Evolutionary conservation across 2,888 invertebrate species (phyloP).

Genomic region (Cantharis flavilabris): DNA sequence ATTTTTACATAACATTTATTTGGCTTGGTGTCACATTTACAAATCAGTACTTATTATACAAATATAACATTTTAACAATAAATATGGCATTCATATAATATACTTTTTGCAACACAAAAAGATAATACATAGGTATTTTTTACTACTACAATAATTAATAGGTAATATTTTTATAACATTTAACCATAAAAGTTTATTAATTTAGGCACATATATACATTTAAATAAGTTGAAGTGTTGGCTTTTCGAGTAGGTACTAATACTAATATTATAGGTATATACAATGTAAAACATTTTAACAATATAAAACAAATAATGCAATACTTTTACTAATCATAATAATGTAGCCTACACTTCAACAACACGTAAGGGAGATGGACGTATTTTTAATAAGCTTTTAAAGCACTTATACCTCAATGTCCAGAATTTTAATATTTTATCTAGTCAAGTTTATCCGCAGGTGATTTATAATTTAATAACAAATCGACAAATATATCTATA

Average conservation of each 20-base stretch:
- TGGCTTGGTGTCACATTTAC: constrained; percentile 56
- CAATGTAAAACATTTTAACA: constrained; percentile 11
- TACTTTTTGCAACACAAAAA: constrained; percentile 29
- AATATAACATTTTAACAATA: constrained; percentile 52
- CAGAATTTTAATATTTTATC: constrained; percentile 4
- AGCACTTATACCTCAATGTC: constrained; percentile 25
- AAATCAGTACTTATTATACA: constrained; percentile 54
- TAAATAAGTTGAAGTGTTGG: constrained; percentile 37
- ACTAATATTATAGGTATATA: constrained; percentile 8
- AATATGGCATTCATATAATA: constrained; percentile 32
- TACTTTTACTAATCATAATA: constrained; percentile 13
- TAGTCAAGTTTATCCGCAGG: background rate
- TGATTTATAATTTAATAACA: background rate
- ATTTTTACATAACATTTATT: constrained; percentile 47
- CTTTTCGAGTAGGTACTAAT: constrained; percentile 28
- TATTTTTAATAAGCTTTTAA: constrained; percentile 29
- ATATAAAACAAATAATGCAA: constrained; percentile 4
- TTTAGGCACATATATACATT: constrained; percentile 54
- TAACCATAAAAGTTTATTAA: constrained; percentile 35
- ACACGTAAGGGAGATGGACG: constrained; percentile 32
- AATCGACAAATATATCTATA: background rate
- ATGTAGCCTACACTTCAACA: constrained; percentile 35
- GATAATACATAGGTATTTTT: constrained; percentile 20
- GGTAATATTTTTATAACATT: constrained; percentile 23
- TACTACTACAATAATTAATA: background rate